phyloP scores from a whole-genome alignment of 2,888 invertebrate genomes.

The Leptura quadrifasciata region DNA sequence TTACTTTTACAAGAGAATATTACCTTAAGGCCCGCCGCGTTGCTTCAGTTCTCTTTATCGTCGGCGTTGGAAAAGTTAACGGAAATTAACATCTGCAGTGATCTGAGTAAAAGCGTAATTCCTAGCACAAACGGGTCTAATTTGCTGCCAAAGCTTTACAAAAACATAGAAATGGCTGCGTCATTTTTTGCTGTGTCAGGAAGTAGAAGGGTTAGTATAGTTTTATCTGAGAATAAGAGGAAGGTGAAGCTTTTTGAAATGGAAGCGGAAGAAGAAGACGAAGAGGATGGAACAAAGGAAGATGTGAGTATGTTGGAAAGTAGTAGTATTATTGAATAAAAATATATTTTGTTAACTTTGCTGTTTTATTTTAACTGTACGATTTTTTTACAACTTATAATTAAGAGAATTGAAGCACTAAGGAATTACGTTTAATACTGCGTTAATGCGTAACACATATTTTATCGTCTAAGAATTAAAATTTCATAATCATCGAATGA shows the following conservation, averaged over 20 bases:
- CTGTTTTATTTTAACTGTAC: slow-evolving; percentile 3
- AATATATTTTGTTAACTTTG: slow-evolving; percentile 13
- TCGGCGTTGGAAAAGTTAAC: slow-evolving; percentile 67
- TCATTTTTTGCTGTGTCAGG: slow-evolving; percentile 89
- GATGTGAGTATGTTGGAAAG: slow-evolving; percentile 60
- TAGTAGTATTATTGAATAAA: slow-evolving; percentile 32
- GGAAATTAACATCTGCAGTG: slow-evolving; percentile 56
- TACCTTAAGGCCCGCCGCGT: slow-evolving; percentile 63
- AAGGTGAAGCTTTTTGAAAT: slow-evolving; percentile 93
- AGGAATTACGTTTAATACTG: slow-evolving; percentile 4
- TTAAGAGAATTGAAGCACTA: background rate
- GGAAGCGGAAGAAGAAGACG: slow-evolving; percentile 94
- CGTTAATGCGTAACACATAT: background rate
- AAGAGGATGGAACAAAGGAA: slow-evolving; percentile 78
- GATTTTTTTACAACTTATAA: slow-evolving; percentile 1
- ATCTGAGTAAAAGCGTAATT: slow-evolving; percentile 68
- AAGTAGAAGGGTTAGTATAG: slow-evolving; percentile 87
- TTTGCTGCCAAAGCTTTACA: slow-evolving; percentile 76
- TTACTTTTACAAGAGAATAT: slow-evolving; percentile 78
- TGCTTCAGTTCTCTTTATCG: slow-evolving; percentile 64
- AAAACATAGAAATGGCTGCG: slow-evolving; percentile 81
- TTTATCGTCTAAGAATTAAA: slow-evolving; percentile 40
- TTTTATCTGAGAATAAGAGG: slow-evolving; percentile 85
- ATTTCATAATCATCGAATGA: slow-evolving; percentile 55
- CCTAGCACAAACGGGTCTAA: slow-evolving; percentile 76